Base-by-base conservation (phyloP, 2,888 invertebrate species). In the Elysia crispata region DNA sequence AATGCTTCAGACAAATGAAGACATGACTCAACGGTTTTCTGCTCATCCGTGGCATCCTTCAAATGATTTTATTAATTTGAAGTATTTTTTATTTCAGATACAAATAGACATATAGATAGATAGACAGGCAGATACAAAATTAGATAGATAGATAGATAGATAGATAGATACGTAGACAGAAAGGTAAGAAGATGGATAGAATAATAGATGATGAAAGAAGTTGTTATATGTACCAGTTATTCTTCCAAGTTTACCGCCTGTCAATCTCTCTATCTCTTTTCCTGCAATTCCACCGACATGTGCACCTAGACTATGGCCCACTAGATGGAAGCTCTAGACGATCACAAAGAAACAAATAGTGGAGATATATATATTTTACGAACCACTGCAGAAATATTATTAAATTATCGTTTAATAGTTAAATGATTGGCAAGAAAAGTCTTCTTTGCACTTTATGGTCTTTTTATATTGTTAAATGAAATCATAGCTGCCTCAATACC, bases 251-350 rank as follows among this genome's bases (percentile, higher is more conserved):
- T 54, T 50, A 6, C 25, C 5, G 20, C 20, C 15, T n/a, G 23
- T 73, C 49, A 75, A 28, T 23, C 85, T 85, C 5, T 76, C 76
- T 5, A 88, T 62, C 66, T 84, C 94, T 89, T 96, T 95, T 13
- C 96, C 97, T 0, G 96, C 96, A 89, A 97, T 97, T n/a, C 96
- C 96, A 0, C 96, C 96, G 0, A 96, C 95, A 88, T 97, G 97
- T 0, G 96, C 95, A 0, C 97, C 97, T 82, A 97, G 93, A 80
- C 96, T 96, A 93, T 97, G 97, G 0, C 97, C 97, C 82, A 97
- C 95, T 31, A 82, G 28, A 60, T 82, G 82, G 67, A 82, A 82
- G 1, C 49, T 31, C 73, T 73, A 28, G 33, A 54, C 1, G 1
- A 1, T 1, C 82, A 82, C 1, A 82, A 80, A 60, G 23, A 60